Conservation (phyloP, 2,888 invertebrate species). For the Polia nebulosa region DNA sequence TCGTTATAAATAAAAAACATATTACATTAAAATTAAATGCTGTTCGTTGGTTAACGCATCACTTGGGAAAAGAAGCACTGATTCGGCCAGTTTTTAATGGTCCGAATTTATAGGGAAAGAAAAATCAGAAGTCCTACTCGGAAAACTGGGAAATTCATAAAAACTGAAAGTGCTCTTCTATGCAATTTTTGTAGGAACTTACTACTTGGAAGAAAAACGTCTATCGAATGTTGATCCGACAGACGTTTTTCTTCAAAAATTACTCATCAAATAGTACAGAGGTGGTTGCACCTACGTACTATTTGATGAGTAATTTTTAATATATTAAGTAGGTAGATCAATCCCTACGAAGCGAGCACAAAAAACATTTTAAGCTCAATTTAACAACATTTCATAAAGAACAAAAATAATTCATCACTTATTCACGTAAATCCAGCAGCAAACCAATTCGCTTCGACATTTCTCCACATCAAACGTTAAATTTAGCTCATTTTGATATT, state of each 20-base stretch:
- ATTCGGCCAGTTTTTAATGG: background rate
- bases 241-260: too few relatives aligned
- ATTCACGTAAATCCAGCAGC: conserved; percentile 17
- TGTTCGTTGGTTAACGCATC: too few relatives aligned
- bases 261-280: background rate
- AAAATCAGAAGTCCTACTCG: background rate
- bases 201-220: background rate
- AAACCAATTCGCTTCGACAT: conserved; percentile 12
- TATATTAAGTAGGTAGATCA: background rate
- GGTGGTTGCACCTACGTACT: too few relatives aligned
- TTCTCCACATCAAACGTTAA: conserved; percentile 28
- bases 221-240: too few relatives aligned
- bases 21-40: background rate
- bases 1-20: background rate
- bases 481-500: conserved; percentile 26
- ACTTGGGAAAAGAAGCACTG: too few relatives aligned
- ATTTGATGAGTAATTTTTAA: background rate
- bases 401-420: conserved; percentile 10
- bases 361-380: conserved; percentile 7
- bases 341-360: background rate
- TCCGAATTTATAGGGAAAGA: background rate
- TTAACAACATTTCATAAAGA: conserved; percentile 2
- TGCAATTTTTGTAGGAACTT: background rate
- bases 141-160: background rate
- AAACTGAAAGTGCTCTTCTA: background rate